Conservation (phyloP, 2,888 invertebrate genomes). For the Aspidiotus destructor region DNA sequence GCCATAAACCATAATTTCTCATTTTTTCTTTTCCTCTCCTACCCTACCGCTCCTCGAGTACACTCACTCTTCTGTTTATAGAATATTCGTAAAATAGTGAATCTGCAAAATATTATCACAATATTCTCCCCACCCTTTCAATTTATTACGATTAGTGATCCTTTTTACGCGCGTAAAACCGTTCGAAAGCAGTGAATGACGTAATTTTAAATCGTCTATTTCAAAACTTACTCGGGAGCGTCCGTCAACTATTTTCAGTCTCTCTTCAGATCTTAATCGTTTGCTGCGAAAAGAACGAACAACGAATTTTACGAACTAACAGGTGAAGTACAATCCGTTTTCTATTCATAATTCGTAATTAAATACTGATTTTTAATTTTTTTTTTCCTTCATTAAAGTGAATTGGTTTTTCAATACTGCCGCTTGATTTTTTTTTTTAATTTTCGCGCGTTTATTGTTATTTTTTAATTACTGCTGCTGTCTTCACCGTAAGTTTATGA, state of each 20-base stretch:
- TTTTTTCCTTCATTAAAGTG: constrained; percentile 7
- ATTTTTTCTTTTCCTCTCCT: no score
- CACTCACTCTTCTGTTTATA: no score
- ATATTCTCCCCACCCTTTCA: background rate
- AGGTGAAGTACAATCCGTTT: constrained; percentile 21
- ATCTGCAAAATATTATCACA: background rate
- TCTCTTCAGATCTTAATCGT: constrained; percentile 17
- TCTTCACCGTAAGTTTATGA: background rate
- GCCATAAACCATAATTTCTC: no score
- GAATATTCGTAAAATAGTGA: background rate
- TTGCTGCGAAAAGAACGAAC: constrained; percentile 28
- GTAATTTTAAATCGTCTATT: constrained; percentile 26
- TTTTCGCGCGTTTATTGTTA: constrained; percentile 13
- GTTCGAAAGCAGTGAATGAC: constrained; percentile 22
- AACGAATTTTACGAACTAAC: constrained; percentile 16
- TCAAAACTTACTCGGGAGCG: constrained; percentile 15
- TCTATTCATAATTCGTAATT: background rate
- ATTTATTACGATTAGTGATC: no score
- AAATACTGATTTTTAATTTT: constrained; percentile 9
- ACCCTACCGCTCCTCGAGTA: no score
- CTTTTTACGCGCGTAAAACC: constrained; percentile 6
- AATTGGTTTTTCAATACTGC: constrained; percentile 14
- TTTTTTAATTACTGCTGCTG: constrained; percentile 1
- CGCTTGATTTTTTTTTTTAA: background rate
- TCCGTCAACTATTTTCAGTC: constrained; percentile 21